Percentiles rank a stretch among this genome's conserved stretches.
Conservation (phyloP, 2,113 vertebrate genomes). For the Nibea albiflora region DNA sequence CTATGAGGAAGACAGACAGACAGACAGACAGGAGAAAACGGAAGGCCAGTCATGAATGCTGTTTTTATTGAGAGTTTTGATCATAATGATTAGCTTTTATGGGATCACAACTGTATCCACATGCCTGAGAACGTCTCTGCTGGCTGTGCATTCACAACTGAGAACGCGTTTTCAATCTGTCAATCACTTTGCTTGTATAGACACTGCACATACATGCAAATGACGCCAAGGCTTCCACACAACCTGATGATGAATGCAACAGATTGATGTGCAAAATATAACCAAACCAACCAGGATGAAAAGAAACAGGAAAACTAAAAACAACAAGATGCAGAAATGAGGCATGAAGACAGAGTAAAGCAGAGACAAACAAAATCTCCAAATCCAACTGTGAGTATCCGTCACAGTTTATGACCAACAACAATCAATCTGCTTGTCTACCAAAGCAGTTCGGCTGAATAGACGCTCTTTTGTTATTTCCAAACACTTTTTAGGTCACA, state of each 20-base stretch:
- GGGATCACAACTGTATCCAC: not conserved
- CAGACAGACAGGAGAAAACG: not conserved
- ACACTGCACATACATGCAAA: not conserved
- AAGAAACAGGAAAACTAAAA: not conserved
- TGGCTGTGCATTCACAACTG: not conserved
- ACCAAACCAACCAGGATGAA: not conserved
- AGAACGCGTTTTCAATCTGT: not conserved
- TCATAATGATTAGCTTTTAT: conserved; percentile 15
- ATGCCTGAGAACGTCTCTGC: not conserved
- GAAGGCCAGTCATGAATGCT: not conserved
- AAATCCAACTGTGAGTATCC: not conserved
- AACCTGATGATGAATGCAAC: not conserved
- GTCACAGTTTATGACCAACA: too few species aligned
- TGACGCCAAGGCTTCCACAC: not conserved
- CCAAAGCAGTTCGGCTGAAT: too few species aligned
- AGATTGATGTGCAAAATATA: not conserved
- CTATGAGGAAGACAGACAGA: conserved; percentile 35
- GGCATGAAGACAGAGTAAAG: not conserved
- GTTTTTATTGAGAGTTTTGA: not conserved
- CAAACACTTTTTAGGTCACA: not conserved
- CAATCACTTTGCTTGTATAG: not conserved
- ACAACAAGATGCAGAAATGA: not conserved
- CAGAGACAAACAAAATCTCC: not conserved
- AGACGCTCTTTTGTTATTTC: not conserved
- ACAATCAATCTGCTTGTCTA: too few species aligned